Evolutionary conservation across 2,888 invertebrate genomes (phyloP).

Genomic region (Hirtodrosophila histrioides): DNA sequence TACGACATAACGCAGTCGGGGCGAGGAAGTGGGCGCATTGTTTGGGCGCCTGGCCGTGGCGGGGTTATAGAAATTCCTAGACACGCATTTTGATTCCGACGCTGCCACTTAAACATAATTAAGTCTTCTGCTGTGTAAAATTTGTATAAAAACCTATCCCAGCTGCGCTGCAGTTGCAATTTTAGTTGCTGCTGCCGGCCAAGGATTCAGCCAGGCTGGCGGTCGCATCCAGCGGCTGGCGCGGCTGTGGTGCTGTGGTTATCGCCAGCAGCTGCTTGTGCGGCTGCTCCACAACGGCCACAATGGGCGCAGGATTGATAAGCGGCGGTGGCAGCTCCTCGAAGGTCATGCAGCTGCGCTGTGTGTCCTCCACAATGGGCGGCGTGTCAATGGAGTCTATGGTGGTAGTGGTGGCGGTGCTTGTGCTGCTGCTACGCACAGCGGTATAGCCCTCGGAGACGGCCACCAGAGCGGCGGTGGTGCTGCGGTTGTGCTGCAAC

Average conservation of each 20-base stretch:
- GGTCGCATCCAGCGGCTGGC: constrained; percentile 58
- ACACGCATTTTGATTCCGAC: constrained; percentile 57
- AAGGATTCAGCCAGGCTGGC: constrained; percentile 17
- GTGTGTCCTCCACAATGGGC: constrained; percentile 68
- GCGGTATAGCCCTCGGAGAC: constrained; percentile 64
- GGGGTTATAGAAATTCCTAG: constrained; percentile 1
- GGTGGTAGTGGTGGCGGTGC: constrained; percentile 25
- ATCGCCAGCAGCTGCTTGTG: constrained; percentile 14
- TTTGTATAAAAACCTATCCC: constrained; percentile 56
- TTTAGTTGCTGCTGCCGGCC: constrained; percentile 13
- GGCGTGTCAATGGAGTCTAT: constrained; percentile 71
- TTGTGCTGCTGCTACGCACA: constrained; percentile 30
- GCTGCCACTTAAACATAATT: constrained; percentile 70
- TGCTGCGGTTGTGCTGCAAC: constrained; percentile 82
- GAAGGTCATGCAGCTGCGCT: constrained; percentile 66
- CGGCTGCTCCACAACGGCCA: constrained; percentile 36
- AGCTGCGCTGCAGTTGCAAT: background rate
- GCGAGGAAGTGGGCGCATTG: constrained; percentile 14
- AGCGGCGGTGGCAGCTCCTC: constrained; percentile 67
- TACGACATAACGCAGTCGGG: constrained; percentile 8
- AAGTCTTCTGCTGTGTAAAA: constrained; percentile 79
- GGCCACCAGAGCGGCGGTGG: constrained; percentile 80
- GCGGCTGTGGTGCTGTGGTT: constrained; percentile 51
- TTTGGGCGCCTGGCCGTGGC: background rate
- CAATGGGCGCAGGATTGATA: constrained; percentile 63